Percentiles rank a stretch among this genome's conserved stretches.
These are phyloP conservation scores for Frankliniella fusca DNA, from an alignment of 2,888 invertebrate genomes.

Conservation along the genomic window DNA sequence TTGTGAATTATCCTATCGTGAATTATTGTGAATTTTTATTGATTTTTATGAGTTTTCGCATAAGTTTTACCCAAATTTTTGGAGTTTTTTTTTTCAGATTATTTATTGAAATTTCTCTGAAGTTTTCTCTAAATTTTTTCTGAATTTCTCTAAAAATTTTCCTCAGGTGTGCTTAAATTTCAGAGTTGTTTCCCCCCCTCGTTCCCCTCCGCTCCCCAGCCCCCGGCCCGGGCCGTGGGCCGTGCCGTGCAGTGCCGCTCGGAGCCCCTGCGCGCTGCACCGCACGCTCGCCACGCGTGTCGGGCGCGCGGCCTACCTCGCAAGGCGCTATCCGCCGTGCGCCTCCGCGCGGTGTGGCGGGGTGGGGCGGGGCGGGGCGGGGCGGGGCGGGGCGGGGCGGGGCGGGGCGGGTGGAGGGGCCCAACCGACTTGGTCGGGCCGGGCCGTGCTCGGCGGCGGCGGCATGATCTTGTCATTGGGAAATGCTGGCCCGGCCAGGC, in stretches of 20 bases:
- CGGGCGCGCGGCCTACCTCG: not conserved
- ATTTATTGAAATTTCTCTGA: too few species aligned
- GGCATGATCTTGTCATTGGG: not conserved
- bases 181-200: too few species aligned
- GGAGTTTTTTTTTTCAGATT: too few species aligned
- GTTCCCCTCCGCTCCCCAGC: too few species aligned
- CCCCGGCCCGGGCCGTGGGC: too few species aligned
- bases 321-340: not conserved
- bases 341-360: not conserved
- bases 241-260: not conserved
- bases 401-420: not conserved
- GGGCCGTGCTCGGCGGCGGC: not conserved
- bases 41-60: too few species aligned
- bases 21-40: too few species aligned
- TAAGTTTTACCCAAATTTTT: too few species aligned
- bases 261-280: not conserved
- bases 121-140: too few species aligned
- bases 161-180: too few species aligned
- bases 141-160: too few species aligned
- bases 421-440: not conserved
- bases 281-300: not conserved
- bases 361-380: not conserved
- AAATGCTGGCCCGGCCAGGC: not conserved
- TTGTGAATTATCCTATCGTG: too few species aligned
- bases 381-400: not conserved